Conservation (phyloP, 2,888 invertebrate species). For the Cactoblastis cactorum region DNA sequence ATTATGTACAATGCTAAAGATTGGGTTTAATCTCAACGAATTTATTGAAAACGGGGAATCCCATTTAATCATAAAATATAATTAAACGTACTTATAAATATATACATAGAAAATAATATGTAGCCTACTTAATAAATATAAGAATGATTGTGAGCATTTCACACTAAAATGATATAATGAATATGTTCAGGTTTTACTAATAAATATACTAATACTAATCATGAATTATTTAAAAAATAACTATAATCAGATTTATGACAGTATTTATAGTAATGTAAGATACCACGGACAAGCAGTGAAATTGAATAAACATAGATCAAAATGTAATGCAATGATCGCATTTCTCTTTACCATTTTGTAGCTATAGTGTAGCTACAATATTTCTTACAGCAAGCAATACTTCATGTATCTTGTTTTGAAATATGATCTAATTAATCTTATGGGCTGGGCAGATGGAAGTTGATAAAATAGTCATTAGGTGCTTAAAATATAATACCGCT, state of each 20-base stretch:
- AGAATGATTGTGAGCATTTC: too few species aligned
- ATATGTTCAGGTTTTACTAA: too few species aligned
- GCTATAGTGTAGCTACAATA: conserved; percentile 16
- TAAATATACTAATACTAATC: too few species aligned
- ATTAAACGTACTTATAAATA: too few species aligned
- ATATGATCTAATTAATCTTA: background rate
- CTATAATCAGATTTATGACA: background rate
- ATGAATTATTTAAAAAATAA: background rate
- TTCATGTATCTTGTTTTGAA: conserved; percentile 3
- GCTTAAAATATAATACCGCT: too few species aligned
- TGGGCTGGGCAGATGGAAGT: background rate
- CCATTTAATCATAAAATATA: too few species aligned
- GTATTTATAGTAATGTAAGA: background rate
- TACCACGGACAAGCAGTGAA: conserved; percentile 6
- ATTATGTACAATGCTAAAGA: too few species aligned
- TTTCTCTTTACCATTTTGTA: conserved; percentile 15
- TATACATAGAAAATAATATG: too few species aligned
- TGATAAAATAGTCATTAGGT: background rate
- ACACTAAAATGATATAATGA: too few species aligned
- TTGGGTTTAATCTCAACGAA: too few species aligned
- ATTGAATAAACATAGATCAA: conserved; percentile 14
- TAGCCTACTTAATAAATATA: too few species aligned
- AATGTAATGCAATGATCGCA: conserved; percentile 14
- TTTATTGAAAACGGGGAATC: too few species aligned
- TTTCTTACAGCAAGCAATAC: conserved; percentile 17